A percentile compares a stretch with the other conserved stretches of the same genome.
Evolutionary conservation across 2,797 vertebrate species (phyloP).

Genomic region (Euthynnus affinis): DNA sequence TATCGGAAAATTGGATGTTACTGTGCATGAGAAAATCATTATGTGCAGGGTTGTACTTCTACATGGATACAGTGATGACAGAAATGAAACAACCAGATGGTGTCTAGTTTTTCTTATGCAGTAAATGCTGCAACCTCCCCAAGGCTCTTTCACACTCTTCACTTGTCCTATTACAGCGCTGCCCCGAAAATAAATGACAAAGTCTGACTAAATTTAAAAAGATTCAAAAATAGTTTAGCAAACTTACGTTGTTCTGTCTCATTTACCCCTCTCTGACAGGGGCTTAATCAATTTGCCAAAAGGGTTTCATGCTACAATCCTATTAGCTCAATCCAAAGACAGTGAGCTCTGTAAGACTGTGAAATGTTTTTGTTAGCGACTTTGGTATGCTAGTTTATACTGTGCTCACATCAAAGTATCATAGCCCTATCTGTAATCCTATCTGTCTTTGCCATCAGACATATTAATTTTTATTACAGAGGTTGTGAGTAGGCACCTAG

Average conservation of each 20-base stretch:
- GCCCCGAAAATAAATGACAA: constrained; percentile 49
- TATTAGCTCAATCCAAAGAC: constrained; percentile 66
- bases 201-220: constrained; percentile 60
- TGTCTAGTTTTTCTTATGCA: constrained; percentile 42
- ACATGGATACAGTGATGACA: constrained; percentile 61
- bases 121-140: constrained; percentile 61
- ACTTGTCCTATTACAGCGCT: constrained; percentile 41
- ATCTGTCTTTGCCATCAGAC: constrained; percentile 17
- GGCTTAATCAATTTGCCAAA: constrained; percentile 67
- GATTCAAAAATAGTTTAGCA: constrained; percentile 52
- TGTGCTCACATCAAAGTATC: constrained; percentile 52
- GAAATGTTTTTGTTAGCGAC: constrained; percentile 56
- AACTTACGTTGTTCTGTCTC: constrained; percentile 50
- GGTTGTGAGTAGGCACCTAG: constrained; percentile 28
- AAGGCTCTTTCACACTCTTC: constrained; percentile 53
- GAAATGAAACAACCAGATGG: constrained; percentile 79
- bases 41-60: constrained; percentile 31
- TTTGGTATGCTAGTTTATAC: constrained; percentile 38
- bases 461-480: constrained; percentile 43
- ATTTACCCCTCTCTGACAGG: constrained; percentile 60
- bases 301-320: constrained; percentile 61
- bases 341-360: constrained; percentile 41
- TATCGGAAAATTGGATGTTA: constrained; percentile 67
- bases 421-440: constrained; percentile 45
- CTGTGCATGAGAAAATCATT: constrained; percentile 58